Evolutionary conservation across 2,113 vertebrate species (phyloP).

Genomic region (Seriola quinqueradiata): DNA sequence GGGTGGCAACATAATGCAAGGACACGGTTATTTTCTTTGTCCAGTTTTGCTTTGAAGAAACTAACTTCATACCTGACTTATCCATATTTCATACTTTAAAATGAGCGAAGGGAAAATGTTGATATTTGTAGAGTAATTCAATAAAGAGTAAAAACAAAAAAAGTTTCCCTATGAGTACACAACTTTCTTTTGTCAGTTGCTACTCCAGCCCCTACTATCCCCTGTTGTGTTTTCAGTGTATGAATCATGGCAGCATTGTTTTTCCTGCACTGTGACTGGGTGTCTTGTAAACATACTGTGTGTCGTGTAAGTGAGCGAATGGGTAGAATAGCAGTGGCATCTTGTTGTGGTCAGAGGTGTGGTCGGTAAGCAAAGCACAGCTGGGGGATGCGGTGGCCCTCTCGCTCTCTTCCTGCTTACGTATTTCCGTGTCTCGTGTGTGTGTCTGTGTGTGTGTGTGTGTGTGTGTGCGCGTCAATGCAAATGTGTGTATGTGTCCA

Average conservation of each 20-base stretch:
- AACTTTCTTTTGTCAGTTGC: conserved; percentile 62
- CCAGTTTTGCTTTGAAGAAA: neutral
- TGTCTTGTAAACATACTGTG: conserved; percentile 63
- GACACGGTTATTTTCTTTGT: neutral
- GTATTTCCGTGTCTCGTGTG: neutral
- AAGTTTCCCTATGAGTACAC: neutral
- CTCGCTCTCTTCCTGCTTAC: conserved; percentile 2
- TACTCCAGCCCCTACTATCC: conserved; percentile 79
- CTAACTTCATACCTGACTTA: neutral
- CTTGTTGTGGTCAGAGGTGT: conserved; percentile 23
- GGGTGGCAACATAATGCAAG: conserved; percentile 63
- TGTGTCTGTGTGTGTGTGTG: conserved; percentile 14
- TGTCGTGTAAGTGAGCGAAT: conserved; percentile 57
- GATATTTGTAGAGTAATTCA: neutral
- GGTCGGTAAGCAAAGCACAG: neutral
- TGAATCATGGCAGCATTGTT: conserved; percentile 75
- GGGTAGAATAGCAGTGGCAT: conserved; percentile 60
- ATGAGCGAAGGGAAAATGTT: neutral
- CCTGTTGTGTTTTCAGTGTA: conserved; percentile 78
- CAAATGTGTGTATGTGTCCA: neutral
- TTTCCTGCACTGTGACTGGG: conserved; percentile 70
- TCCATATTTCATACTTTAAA: neutral
- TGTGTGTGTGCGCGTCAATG: conserved; percentile 9
- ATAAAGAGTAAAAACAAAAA: neutral
- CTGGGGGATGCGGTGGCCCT: neutral